phyloP scores from a whole-genome alignment of 1,140 invertebrate species.

The Chironomus striatipennis region DNA sequence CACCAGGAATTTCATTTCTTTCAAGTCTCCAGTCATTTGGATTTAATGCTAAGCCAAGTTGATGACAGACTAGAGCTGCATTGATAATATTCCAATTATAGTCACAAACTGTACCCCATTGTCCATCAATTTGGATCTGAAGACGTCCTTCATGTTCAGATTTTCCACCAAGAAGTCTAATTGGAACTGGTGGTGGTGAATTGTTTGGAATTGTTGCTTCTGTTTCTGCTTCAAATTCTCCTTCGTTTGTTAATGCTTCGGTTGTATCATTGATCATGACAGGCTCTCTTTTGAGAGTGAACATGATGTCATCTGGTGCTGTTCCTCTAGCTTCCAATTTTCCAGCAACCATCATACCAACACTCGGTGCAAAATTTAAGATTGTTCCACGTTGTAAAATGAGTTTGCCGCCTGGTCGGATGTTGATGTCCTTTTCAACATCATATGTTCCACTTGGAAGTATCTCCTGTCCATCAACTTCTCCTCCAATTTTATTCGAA shows the following conservation, averaged over 20 bases:
- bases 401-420: constrained; percentile 77
- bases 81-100: constrained; percentile 90
- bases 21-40: constrained; percentile 85
- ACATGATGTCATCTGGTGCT: constrained; percentile 63
- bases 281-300: constrained; percentile 67
- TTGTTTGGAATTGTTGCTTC: constrained; percentile 46
- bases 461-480: constrained; percentile 78
- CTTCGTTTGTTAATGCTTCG: constrained; percentile 40
- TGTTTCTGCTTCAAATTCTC: constrained; percentile 42
- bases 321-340: constrained; percentile 73
- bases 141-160: constrained; percentile 67
- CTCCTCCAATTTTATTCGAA: constrained; percentile 69
- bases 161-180: constrained; percentile 66
- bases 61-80: constrained; percentile 89
- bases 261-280: constrained; percentile 53
- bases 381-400: constrained; percentile 79
- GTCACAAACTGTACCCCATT: constrained; percentile 97
- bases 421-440: constrained; percentile 83
- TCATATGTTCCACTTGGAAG: constrained; percentile 70
- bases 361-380: constrained; percentile 75
- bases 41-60: constrained; percentile 86
- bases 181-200: constrained; percentile 51
- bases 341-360: constrained; percentile 95
- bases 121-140: constrained; percentile 67
- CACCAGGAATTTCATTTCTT: constrained; percentile 66